A percentile compares a stretch with the other conserved stretches of the same genome.
These are phyloP conservation scores for Coreius guichenoti DNA, from an alignment of 2,797 vertebrate genomes.

Conservation along the genomic window DNA sequence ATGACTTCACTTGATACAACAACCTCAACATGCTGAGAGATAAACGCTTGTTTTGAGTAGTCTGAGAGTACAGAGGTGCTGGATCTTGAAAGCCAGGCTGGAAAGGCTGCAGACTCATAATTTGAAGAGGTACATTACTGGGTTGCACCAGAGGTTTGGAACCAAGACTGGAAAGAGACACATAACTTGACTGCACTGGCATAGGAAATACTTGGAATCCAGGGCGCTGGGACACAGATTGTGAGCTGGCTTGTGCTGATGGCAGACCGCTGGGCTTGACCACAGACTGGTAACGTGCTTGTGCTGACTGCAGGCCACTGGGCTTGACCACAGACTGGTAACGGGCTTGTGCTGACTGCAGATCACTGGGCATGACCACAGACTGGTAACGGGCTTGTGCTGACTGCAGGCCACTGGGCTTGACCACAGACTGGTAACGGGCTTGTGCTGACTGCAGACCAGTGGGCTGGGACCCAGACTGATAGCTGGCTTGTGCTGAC, in stretches of 20 bases:
- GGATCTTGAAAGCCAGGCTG: not conserved
- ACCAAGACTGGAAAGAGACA: not conserved
- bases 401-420: not conserved
- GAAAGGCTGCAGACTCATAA: not conserved
- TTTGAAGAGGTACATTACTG: not conserved
- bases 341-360: accelerated
- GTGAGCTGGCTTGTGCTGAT: not conserved
- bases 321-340: not conserved
- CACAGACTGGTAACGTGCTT: accelerated
- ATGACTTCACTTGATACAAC: not conserved
- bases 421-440: not conserved
- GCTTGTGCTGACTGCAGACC: no score
- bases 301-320: accelerated
- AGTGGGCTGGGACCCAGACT: not conserved
- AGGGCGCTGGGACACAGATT: not conserved
- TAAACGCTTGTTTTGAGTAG: not conserved
- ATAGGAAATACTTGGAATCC: not conserved
- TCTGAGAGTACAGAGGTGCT: not conserved
- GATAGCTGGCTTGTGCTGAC: not conserved
- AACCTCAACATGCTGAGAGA: not conserved
- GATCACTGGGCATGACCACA: accelerated
- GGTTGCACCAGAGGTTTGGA: not conserved
- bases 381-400: not conserved
- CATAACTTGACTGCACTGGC: not conserved
- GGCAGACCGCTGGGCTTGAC: no score